These are phyloP conservation scores for Maniola hyperantus DNA, from an alignment of 2,888 invertebrate species.

Conservation along the genomic window DNA sequence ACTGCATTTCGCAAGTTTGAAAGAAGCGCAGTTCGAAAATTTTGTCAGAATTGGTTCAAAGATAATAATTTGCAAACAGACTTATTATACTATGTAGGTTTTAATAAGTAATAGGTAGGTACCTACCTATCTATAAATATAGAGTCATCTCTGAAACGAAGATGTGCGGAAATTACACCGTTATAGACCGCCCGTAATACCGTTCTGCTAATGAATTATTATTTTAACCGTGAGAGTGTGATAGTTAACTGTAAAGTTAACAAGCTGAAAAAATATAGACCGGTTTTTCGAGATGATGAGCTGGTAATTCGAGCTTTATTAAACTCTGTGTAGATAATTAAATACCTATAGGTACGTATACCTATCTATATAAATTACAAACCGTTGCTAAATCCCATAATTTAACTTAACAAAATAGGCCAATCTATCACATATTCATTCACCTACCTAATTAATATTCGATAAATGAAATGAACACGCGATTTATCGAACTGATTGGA, in stretches of 20 bases:
- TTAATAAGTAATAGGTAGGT: background rate
- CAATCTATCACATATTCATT: conserved; percentile 19
- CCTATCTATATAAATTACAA: no score
- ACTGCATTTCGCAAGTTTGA: no score
- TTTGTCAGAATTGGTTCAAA: no score
- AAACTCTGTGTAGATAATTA: background rate
- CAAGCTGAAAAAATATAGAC: background rate
- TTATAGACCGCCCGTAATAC: conserved; percentile 18
- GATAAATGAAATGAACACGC: conserved; percentile 27
- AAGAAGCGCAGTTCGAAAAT: no score
- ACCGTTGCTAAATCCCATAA: no score
- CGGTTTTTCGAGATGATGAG: background rate
- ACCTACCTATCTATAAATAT: background rate
- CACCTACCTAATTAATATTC: conserved; percentile 33
- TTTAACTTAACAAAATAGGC: no score
- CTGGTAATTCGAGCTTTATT: background rate
- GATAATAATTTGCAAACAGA: no score
- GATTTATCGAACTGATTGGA: conserved; percentile 32
- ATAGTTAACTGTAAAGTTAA: conserved; percentile 8
- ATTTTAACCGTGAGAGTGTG: conserved; percentile 19
- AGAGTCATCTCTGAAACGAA: conserved; percentile 18
- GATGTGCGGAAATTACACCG: conserved; percentile 24
- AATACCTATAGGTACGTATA: no score
- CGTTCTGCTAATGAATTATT: conserved; percentile 30
- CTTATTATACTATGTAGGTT: no score